Percentiles rank a stretch among this genome's conserved stretches.
Conservation (phyloP, 1,140 invertebrate species). For the Parapsyche elsis region DNA sequence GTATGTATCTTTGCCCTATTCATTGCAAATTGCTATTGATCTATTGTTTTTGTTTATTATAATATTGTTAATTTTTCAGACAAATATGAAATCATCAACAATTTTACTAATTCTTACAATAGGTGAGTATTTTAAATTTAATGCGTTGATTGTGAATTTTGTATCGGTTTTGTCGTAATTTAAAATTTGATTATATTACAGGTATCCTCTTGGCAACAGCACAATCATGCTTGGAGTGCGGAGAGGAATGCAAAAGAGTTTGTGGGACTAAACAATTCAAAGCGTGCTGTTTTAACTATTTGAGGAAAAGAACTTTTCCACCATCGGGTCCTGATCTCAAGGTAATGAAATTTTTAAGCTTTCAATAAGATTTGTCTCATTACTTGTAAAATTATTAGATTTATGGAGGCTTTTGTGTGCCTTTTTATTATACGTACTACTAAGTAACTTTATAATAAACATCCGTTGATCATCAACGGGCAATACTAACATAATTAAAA, state of each 20-base stretch:
- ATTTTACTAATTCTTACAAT: neutral
- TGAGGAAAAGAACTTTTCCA: conserved; percentile 57
- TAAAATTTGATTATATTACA: conserved; percentile 3
- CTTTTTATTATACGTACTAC: too few species aligned
- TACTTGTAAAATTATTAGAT: too few species aligned
- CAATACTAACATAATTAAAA: too few species aligned
- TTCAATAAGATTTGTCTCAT: too few species aligned
- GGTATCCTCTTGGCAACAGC: conserved; percentile 56
- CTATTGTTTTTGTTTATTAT: neutral
- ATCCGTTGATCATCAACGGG: too few species aligned
- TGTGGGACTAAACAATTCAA: conserved; percentile 70
- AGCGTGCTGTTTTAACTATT: conserved; percentile 65
- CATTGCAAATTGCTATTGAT: neutral
- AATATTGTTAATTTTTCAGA: neutral
- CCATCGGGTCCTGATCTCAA: conserved; percentile 50
- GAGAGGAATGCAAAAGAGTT: conserved; percentile 67
- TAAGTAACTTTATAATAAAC: too few species aligned
- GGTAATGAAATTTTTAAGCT: conserved; percentile 39
- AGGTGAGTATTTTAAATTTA: neutral
- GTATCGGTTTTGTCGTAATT: neutral
- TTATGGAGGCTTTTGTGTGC: too few species aligned
- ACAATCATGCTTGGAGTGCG: conserved; percentile 68
- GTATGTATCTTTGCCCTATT: too few species aligned
- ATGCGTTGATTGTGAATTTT: too few species aligned
- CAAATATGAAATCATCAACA: conserved; percentile 8